Percentiles rank a stretch among this genome's conserved stretches.
These are phyloP conservation scores for Labrus mixtus DNA, from an alignment of 2,113 vertebrate genomes.

Conservation along the genomic window DNA sequence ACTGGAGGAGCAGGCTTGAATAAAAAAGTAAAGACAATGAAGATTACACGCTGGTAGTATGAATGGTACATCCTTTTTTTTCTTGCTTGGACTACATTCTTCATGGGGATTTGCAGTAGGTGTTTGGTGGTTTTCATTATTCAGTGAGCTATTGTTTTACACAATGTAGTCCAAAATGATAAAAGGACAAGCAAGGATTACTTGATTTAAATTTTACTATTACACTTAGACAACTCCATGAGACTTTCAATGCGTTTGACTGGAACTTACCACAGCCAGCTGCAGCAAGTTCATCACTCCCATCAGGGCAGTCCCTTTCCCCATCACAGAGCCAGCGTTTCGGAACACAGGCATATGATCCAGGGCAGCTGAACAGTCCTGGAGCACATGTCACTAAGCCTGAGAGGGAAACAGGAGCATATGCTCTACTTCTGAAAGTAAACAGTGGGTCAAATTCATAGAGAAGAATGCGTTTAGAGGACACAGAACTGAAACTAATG, in stretches of 20 bases:
- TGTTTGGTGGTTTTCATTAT: not conserved
- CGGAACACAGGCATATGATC: constrained; percentile 94
- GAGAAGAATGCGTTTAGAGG: not conserved
- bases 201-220: not conserved
- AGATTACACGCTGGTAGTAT: not conserved
- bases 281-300: constrained; percentile 94
- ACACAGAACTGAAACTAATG: not conserved
- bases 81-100: not conserved
- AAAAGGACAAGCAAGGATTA: not conserved
- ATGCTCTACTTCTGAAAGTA: constrained; percentile 31
- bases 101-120: constrained; percentile 1
- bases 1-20: not conserved
- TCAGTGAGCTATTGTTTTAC: not conserved
- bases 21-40: not conserved
- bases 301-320: constrained; percentile 95
- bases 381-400: constrained; percentile 92
- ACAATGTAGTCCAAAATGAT: not conserved
- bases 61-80: not conserved
- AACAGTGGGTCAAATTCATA: constrained; percentile 4
- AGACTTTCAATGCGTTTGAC: not conserved
- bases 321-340: constrained; percentile 97
- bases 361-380: constrained; percentile 92
- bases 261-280: constrained; percentile 91
- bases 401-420: constrained; percentile 69
- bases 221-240: not conserved